Conservation (phyloP, 2,888 invertebrate genomes). For the Tipula helvola region DNA sequence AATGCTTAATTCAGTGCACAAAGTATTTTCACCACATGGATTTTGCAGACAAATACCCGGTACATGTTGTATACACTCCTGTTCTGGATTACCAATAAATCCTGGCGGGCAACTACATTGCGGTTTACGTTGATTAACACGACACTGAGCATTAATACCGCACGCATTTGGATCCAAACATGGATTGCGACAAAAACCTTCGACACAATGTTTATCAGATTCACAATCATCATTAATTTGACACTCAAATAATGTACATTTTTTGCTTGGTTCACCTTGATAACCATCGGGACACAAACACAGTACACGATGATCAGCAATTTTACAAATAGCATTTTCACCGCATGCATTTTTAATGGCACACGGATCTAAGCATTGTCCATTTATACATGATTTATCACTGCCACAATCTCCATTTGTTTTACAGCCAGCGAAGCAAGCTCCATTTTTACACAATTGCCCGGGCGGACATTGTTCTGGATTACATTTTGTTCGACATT, state of each 20-base stretch:
- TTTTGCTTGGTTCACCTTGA: constrained; percentile 64
- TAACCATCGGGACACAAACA: constrained; percentile 81
- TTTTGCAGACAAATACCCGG: constrained; percentile 64
- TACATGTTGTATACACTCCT: constrained; percentile 55
- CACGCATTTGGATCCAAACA: constrained; percentile 65
- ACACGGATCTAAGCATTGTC: constrained; percentile 61
- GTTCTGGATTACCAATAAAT: constrained; percentile 54
- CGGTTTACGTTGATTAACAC: constrained; percentile 59
- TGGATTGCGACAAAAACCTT: constrained; percentile 68
- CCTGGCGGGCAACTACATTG: constrained; percentile 67
- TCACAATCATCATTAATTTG: constrained; percentile 64
- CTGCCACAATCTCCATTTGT: constrained; percentile 66
- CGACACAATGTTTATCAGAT: constrained; percentile 58
- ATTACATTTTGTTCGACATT: constrained; percentile 62
- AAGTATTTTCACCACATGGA: constrained; percentile 74
- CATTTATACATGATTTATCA: constrained; percentile 57
- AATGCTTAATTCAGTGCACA: constrained; percentile 64
- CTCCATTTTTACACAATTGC: constrained; percentile 59
- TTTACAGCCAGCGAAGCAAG: constrained; percentile 69
- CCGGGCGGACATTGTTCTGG: constrained; percentile 58
- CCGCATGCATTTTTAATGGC: constrained; percentile 58
- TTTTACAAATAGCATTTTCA: constrained; percentile 63
- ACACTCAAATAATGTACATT: constrained; percentile 68
- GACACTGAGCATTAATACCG: constrained; percentile 74
- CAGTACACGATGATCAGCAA: constrained; percentile 67